Base-by-base conservation (phyloP, 1,140 invertebrate species). In the Papilio dardanus region DNA sequence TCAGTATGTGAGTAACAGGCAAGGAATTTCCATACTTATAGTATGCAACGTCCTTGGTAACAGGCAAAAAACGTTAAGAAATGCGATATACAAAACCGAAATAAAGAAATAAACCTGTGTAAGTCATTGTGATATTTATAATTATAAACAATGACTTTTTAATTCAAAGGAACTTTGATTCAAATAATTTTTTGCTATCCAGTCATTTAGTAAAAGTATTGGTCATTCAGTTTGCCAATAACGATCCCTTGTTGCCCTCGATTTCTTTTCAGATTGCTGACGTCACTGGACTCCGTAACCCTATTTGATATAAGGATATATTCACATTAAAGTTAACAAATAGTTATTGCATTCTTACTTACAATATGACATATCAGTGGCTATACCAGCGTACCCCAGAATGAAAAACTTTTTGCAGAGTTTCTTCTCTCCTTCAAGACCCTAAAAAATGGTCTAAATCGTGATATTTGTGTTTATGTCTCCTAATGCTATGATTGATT, bases 401-500 rank as follows among this genome's bases (percentile, higher is more conserved):
- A 19, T 19, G 16, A 42, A 42, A 3, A 16, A 42, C 2, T 16
- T n/a, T 42, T 16, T 16, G 40, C 6, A 46, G 0, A 46, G 6
- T 19, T 46, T 7, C n/a, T 46, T 6, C n/a, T n/a, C 42, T n/a
- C 16, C n/a, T 19, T 10, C 35, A 37, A 46, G 0, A 16, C 16
- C n/a, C 7, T 16, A n/a, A 46, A 46, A 46, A 46, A 16, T 6
- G 0, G 24, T 2, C 21, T 58, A 28, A 3, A 30, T 28, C 10
- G 24, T 58, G 24, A 12, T 58, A 3, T 0, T 3, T 14, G 54
- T 58, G 54, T 58, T 21, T 28, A 58, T 28, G 54, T 28, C 12
- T n/a, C 54, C 21, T 58, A 28, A 14, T 62, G 12, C 24, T 30
- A 62, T 62, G 54, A 62, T 62, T 62, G 54, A 62, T 62, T 62